phyloP scores from a whole-genome alignment of 37 sponge, comb jelly and placozoan genomes.

The Geodia barretti region DNA sequence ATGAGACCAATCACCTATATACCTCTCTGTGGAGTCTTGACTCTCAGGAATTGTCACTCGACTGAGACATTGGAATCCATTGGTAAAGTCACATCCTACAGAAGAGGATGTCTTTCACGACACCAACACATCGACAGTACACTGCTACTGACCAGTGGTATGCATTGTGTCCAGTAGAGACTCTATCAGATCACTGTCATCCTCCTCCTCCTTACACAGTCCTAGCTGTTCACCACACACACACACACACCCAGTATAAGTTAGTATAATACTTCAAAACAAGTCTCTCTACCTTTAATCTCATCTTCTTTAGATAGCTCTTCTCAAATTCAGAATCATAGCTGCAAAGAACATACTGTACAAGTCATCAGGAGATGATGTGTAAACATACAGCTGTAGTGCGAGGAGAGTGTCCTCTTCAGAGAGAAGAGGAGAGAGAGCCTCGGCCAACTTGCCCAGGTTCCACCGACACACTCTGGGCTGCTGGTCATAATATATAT shows the following conservation, averaged over 20 bases:
- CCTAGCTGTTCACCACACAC: constrained; percentile 26
- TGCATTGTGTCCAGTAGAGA: constrained; percentile 81
- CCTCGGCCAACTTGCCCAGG: constrained; percentile 86
- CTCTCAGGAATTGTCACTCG: constrained; percentile 15
- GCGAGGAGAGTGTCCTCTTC: constrained; percentile 27
- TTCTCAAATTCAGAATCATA: constrained; percentile 77
- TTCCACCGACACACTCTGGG: constrained; percentile 94
- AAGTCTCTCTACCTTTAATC: constrained; percentile 61
- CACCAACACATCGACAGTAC: background rate
- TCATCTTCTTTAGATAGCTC: constrained; percentile 66
- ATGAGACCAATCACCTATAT: no score
- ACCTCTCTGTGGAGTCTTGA: no score
- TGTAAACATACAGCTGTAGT: constrained; percentile 55
- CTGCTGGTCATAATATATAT: constrained; percentile 82
- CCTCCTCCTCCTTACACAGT: constrained; percentile 24
- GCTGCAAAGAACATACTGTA: constrained; percentile 44
- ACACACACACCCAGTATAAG: no score
- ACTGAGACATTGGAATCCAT: constrained; percentile 63
- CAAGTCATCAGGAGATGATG: no score
- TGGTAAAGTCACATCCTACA: constrained; percentile 85
- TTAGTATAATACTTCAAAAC: no score
- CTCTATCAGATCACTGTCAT: constrained; percentile 66
- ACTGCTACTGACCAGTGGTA: constrained; percentile 58
- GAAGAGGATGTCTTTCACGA: background rate
- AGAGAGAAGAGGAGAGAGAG: constrained; percentile 61